Evolutionary conservation across 2,113 vertebrate species (phyloP), one percentile per base, ranked within the genome.

Genomic region (Nematolebias whitei): DNA sequence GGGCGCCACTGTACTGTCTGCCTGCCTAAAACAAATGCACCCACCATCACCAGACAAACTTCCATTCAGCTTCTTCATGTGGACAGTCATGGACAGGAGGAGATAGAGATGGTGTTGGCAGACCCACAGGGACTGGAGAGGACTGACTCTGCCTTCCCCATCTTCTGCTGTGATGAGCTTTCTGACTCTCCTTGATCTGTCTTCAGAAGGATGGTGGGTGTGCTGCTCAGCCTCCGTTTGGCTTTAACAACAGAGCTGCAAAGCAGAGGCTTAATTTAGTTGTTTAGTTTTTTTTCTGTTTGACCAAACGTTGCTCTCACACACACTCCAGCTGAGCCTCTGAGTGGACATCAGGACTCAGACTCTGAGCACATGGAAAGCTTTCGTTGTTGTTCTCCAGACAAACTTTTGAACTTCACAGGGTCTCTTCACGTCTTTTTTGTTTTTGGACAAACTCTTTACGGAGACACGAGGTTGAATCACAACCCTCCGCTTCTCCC

Each of bases 261-360:
- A 38, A 53, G 29, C 20, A 63, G 68, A 73, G 67, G 71, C 47
- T 68, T 38, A 43, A 54, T 65, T 71, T 44, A 9, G 15, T 23
- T 53, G 66, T 44, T 45, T 47, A 29, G 60, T 41, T 60, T 62
- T 23, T 64, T 68, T 81, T 82, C 76, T 35, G 24, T 78, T 81
- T 75, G 85, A 91, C 84, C 88, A 90, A 89, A 85, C 85, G 50
- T 50, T 76, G 6, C 26, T 70, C 63, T 55, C 45, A 3, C 22
- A 41, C 57, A 51, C 73, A 83, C 75, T 67, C 38, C 1, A 45
- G 39, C 55, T 26, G 43, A 35, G 49, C 60, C 77, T 9, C 69
- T 38, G 44, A 66, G 49, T 40, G 39, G 47, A 65, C 44, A 24
- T 2, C 2, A 19, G 68, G 75, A 79, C n/a, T n/a, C 70, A 70